Conservation (phyloP, 2,797 vertebrate species). For the Caiman crocodilus region DNA sequence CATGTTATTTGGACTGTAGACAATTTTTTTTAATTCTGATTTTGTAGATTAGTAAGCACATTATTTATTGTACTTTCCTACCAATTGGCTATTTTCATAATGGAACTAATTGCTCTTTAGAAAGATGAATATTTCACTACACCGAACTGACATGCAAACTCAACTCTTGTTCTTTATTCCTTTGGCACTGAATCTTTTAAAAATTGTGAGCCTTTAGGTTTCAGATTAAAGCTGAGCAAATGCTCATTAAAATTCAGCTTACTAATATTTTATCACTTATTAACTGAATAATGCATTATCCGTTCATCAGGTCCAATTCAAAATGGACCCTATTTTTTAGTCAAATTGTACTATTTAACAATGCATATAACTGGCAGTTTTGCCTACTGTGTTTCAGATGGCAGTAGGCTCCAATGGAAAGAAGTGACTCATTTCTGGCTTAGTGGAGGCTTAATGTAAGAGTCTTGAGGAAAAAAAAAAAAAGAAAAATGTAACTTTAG, state of each 20-base stretch:
- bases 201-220: not conserved
- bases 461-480: not conserved
- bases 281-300: not conserved
- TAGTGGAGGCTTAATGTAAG: not conserved
- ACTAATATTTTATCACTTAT: not conserved
- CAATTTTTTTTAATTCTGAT: not conserved
- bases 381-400: not conserved
- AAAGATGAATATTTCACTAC: not conserved
- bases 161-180: not conserved
- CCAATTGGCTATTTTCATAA: not conserved
- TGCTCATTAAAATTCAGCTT: constrained; percentile 27
- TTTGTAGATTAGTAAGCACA: constrained; percentile 1
- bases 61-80: constrained; percentile 16
- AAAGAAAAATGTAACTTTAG: no score
- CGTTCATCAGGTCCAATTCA: not conserved
- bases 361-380: not conserved
- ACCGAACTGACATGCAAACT: not conserved
- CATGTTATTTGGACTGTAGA: constrained; percentile 3
- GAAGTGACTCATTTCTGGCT: not conserved
- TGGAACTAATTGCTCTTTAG: not conserved
- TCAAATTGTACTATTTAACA: not conserved
- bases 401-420: not conserved
- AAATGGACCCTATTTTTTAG: not conserved
- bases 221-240: not conserved
- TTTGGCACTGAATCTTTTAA: not conserved